Evolutionary conservation across 2,797 vertebrate species (phyloP), one percentile per base, ranked within the genome.

Genomic region (Rhyacichthys aspro): DNA sequence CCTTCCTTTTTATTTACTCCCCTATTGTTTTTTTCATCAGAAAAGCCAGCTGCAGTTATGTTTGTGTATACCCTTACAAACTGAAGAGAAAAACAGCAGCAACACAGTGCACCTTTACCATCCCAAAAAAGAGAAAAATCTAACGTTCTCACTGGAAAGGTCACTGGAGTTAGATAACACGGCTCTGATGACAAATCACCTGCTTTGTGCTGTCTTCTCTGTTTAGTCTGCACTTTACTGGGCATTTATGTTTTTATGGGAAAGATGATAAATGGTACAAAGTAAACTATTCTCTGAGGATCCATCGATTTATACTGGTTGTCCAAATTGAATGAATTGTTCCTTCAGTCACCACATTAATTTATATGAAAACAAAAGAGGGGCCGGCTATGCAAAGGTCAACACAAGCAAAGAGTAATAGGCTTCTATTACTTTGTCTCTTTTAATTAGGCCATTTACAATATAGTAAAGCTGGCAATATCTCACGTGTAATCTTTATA

Each of bases 121-220:
- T 55, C 23, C 46, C 44, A n/a, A 23, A 47, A 62, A 46, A n/a
- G 62, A 63, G 53, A 67, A 53, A 71, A 61, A 74, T 52, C 17
- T 15, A 34, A 63, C 70, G 60, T 28, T 44, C 52, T 64, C 42
- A 44, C 65, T 70, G 0, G 46, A 83, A 86, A 87, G 86, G 85
- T 84, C 81, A 75, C 16, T 10, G 1, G 15, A 55, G 77, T 60
- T 67, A 49, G 74, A 81, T 80, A 78, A 76, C 63, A 43, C 2
- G 4, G 46, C 63, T 44, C 57, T 36, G 45, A 72, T 86, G 83
- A 86, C 67, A 72, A 82, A 88, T 86, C 79, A 65, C 75, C 75
- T 55, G 61, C 68, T 55, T 52, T 11, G 23, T 28, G 0, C 10
- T 73, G 60, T 85, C 81, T 70, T 49, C 70, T 80, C 48, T 23